Base-by-base conservation (phyloP, 2,797 vertebrate genomes). In the Clamator glandarius region DNA sequence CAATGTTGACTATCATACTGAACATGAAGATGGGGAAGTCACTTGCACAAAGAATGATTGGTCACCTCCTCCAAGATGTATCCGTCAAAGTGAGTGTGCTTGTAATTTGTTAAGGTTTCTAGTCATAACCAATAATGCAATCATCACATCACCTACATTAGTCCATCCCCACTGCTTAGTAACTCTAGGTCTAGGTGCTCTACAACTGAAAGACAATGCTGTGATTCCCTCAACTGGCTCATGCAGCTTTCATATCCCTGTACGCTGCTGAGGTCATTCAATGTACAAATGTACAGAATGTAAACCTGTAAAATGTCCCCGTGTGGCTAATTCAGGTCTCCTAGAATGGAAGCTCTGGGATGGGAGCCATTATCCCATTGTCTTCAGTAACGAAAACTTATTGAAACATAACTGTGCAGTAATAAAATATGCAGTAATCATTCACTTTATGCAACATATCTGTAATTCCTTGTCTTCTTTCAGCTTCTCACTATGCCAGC, bases 11-110 rank as follows among this genome's bases (percentile, higher is more conserved):
- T 90, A 83, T 29, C 26, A 28, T 21, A 25, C 96, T 73, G 68
- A 58, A 50, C 63, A 77, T 15, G 20, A 26, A 13, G 42, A 26
- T 36, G 80, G 24, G 18, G 23, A 20, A 31, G 42, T 89, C 63
- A 93, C 31, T 0, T 98, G 97, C 33, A 97, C 95, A 5, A 94
- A 84, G 81, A 8, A 79, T 26, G 96, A 4, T 76, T 98, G 97
- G 97, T 59, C 7, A 9, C 94, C 96, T 85, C 13, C 7, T 26
- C 96, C 92, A 2, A 92, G 8, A 16, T 98, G 97, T 28, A 11
- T 48, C 33, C 87, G 0, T 52, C 39, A 79, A 54, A 92, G 97
- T 98, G 93, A 97, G 97, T 80, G 25, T 24, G 21, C 48, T 87
- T 58, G 8, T 17, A 5, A 80, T 85, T 75, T 83, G 11, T 21